A percentile compares a stretch with the other conserved stretches of the same genome.
phyloP scores from a whole-genome alignment of 1,140 invertebrate genomes.

The Agrypnia vestita region DNA sequence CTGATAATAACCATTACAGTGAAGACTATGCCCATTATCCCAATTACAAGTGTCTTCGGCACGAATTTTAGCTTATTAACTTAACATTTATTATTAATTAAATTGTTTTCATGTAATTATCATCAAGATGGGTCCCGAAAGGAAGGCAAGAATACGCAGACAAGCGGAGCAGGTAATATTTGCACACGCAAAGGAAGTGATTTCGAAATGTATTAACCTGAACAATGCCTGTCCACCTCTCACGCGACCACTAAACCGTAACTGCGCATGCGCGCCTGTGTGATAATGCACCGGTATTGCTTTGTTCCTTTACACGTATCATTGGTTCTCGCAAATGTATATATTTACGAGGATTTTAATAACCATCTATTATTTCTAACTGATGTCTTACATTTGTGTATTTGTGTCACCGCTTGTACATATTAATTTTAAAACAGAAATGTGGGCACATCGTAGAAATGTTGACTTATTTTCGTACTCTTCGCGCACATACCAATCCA shows the following conservation, averaged over 20 bases:
- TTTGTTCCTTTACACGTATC: not conserved
- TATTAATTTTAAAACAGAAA: no score
- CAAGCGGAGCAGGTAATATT: conserved; percentile 55
- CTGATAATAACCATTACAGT: no score
- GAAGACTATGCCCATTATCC: no score
- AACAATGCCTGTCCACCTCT: not conserved
- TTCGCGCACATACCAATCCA: no score
- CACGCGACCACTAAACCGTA: conserved; percentile 16
- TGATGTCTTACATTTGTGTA: no score
- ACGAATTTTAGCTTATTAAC: no score
- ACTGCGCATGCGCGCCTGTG: not conserved
- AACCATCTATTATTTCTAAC: no score
- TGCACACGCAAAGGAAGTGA: conserved; percentile 31
- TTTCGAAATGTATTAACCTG: conserved; percentile 3
- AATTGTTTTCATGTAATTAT: not conserved
- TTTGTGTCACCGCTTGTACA: no score
- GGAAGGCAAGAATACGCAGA: conserved; percentile 47
- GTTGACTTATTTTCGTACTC: no score
- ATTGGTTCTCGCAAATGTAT: not conserved
- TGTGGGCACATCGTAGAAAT: no score
- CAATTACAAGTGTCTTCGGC: no score
- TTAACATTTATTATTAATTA: no score
- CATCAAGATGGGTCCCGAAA: conserved; percentile 6
- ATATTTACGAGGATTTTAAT: not conserved
- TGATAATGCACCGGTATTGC: conserved; percentile 7